Evolutionary conservation across 2,113 vertebrate species (phyloP).

Genomic region (Lichenostomus cassidix): DNA sequence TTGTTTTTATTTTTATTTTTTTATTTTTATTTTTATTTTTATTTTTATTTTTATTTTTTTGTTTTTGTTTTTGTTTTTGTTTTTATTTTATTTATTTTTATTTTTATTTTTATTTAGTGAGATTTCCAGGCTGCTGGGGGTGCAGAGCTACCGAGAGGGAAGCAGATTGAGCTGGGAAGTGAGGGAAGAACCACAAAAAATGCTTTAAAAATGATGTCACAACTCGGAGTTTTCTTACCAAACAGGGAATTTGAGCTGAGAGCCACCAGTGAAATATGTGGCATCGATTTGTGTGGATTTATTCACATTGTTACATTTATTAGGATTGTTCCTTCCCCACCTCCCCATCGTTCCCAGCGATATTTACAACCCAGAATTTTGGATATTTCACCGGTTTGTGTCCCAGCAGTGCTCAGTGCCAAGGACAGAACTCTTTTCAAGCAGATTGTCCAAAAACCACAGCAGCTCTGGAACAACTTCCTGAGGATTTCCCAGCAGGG

Average conservation of each 20-base stretch:
- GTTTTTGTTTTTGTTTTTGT: too few relatives aligned
- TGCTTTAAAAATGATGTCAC: not conserved
- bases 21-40: too few relatives aligned
- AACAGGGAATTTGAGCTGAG: not conserved
- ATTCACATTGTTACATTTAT: rapidly evolving
- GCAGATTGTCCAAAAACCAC: not conserved
- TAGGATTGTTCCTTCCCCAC: not conserved
- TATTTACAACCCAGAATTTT: not conserved
- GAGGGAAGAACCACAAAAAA: not conserved
- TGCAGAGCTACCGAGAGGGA: not conserved
- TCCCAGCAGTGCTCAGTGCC: not conserved
- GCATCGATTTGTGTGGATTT: not conserved
- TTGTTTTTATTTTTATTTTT: too few relatives aligned
- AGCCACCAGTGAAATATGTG: not conserved
- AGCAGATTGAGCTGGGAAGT: too few relatives aligned
- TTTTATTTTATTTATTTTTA: too few relatives aligned
- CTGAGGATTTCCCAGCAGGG: not conserved
- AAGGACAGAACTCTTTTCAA: not conserved
- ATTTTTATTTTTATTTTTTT: too few relatives aligned
- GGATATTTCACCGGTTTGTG: not conserved
- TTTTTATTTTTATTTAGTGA: not conserved
- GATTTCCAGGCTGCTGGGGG: not conserved
- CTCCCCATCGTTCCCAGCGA: not conserved
- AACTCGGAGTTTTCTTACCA: not conserved
- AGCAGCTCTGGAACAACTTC: not conserved